Conservation (phyloP, 2,797 vertebrate species). For the Tragopan temminckii region DNA sequence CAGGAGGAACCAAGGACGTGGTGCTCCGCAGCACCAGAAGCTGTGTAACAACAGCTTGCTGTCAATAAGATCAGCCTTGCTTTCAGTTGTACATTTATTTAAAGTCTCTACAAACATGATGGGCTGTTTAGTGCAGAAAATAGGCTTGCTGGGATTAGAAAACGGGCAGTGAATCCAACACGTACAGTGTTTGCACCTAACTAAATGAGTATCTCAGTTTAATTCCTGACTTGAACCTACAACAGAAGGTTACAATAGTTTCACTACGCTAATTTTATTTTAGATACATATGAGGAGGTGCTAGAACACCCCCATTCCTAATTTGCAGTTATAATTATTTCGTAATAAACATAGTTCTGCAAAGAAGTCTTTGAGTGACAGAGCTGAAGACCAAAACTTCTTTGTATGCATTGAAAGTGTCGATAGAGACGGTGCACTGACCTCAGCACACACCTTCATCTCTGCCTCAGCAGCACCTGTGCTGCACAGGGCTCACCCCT, state of each 20-base stretch:
- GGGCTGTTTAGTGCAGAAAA: constrained; percentile 21
- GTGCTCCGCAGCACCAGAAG: not conserved
- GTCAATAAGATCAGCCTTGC: not conserved
- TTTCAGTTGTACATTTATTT: constrained; percentile 2
- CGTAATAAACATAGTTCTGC: constrained; percentile 51
- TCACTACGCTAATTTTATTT: constrained; percentile 45
- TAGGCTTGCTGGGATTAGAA: constrained; percentile 41
- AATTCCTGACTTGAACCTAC: constrained; percentile 54
- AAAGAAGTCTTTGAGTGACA: constrained; percentile 29
- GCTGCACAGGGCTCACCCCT: not conserved
- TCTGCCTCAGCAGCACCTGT: not conserved
- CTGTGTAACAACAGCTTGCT: not conserved
- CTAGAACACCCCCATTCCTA: constrained; percentile 67
- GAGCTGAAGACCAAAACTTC: not conserved
- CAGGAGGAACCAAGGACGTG: not conserved
- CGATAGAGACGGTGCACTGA: not conserved
- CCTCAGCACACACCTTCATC: not conserved
- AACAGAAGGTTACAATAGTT: constrained; percentile 65
- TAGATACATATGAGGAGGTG: constrained; percentile 60
- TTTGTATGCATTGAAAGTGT: not conserved
- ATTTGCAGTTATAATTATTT: constrained; percentile 73
- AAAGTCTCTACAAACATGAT: constrained; percentile 14
- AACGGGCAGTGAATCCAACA: constrained; percentile 41
- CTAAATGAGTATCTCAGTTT: constrained; percentile 12
- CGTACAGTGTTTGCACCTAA: not conserved